phyloP scores from a whole-genome alignment of 37 sponge, comb jelly and placozoan genomes.

The Aplysina aerophoba region DNA sequence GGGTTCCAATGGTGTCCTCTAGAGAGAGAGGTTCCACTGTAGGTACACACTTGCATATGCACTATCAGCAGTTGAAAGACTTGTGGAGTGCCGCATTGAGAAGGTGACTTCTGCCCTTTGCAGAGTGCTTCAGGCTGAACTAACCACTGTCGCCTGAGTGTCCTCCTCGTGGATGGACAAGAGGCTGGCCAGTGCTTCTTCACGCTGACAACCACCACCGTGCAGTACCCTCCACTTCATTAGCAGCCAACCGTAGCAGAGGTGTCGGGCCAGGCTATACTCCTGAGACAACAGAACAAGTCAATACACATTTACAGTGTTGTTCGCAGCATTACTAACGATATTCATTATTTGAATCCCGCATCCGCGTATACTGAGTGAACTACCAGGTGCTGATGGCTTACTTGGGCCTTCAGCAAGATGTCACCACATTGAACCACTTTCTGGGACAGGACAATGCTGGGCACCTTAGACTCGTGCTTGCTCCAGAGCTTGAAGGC shows the following conservation, averaged over 20 bases:
- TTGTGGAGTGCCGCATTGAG: neutral
- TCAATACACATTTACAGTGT: too few relatives aligned
- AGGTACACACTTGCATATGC: too few relatives aligned
- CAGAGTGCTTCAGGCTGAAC: neutral
- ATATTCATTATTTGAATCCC: too few relatives aligned
- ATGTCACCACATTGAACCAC: constrained; percentile 63
- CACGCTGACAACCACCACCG: neutral
- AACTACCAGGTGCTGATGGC: neutral
- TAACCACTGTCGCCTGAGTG: too few relatives aligned
- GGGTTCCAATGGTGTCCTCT: too few relatives aligned
- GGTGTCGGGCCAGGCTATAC: constrained; percentile 44
- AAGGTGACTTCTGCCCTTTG: neutral
- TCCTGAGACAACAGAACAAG: constrained; percentile 15
- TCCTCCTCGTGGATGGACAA: neutral
- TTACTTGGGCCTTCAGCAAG: constrained; percentile 50
- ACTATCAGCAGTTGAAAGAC: neutral
- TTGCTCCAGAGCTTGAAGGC: constrained; percentile 70
- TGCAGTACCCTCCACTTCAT: neutral
- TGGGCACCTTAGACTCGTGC: constrained; percentile 38
- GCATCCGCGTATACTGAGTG: too few relatives aligned
- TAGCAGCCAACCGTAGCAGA: constrained; percentile 54
- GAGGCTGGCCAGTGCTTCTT: neutral
- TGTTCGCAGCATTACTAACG: too few relatives aligned
- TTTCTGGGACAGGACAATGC: constrained; percentile 4
- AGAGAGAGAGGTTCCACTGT: too few relatives aligned